phyloP scores from a whole-genome alignment of 2,113 vertebrate genomes.

The Clarias magur region DNA sequence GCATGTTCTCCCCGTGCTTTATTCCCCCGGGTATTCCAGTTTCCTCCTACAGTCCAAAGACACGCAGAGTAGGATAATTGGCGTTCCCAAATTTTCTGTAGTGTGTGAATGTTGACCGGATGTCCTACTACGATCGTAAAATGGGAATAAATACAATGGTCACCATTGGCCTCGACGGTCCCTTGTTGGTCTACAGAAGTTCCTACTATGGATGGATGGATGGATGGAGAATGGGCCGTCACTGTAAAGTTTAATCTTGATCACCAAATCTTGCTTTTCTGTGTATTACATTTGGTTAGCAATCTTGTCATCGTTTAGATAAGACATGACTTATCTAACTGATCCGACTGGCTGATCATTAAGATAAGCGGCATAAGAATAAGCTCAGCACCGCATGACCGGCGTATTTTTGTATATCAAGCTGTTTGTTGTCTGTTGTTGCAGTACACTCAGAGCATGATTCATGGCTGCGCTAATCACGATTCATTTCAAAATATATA shows the following conservation, averaged over 20 bases:
- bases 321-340: too few relatives aligned
- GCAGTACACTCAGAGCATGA: slow-evolving; percentile 31
- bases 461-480: slow-evolving; percentile 19
- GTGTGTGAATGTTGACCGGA: too few relatives aligned
- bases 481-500: slow-evolving; percentile 38
- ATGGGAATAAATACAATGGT: too few relatives aligned
- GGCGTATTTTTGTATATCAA: slow-evolving; percentile 42
- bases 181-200: too few relatives aligned
- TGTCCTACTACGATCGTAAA: too few relatives aligned
- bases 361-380: background rate
- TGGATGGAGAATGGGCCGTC: background rate
- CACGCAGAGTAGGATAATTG: too few relatives aligned
- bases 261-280: background rate
- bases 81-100: too few relatives aligned
- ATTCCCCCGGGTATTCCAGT: too few relatives aligned
- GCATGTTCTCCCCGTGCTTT: too few relatives aligned
- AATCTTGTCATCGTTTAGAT: background rate
- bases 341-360: background rate
- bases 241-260: background rate
- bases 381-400: background rate
- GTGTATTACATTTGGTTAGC: background rate
- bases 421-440: slow-evolving; percentile 42
- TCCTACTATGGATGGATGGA: too few relatives aligned
- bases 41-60: too few relatives aligned
- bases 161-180: too few relatives aligned